Conservation (phyloP, 2,888 invertebrate species). For the Dolichomitus sp. region DNA sequence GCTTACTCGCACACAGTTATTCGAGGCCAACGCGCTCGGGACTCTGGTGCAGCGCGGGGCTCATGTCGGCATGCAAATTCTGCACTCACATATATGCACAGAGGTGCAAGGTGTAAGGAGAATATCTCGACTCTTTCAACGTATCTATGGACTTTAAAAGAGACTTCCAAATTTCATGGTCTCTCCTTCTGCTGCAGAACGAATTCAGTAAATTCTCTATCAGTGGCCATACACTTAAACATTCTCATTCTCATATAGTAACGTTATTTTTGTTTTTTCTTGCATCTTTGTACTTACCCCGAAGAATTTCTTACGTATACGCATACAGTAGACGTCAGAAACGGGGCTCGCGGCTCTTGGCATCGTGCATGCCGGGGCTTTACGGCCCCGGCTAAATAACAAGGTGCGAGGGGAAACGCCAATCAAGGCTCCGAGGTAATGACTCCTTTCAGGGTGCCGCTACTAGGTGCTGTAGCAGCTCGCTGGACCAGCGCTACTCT, state of each 20-base stretch:
- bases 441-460: conserved; percentile 72
- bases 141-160: conserved; percentile 20
- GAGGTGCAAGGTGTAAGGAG: not conserved
- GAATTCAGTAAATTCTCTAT: conserved; percentile 36
- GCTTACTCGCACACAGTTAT: conserved; percentile 79
- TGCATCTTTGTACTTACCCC: not conserved
- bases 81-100: conserved; percentile 1
- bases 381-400: conserved; percentile 71
- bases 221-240: not conserved
- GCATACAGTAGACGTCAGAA: conserved; percentile 10
- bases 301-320: conserved; percentile 17
- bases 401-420: conserved; percentile 76
- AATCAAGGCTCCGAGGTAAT: conserved; percentile 72
- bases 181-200: not conserved
- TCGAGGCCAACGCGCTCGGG: conserved; percentile 76
- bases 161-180: conserved; percentile 35
- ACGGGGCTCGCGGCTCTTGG: conserved; percentile 18
- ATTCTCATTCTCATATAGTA: conserved; percentile 19
- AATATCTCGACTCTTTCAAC: not conserved
- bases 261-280: not conserved
- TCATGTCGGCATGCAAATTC: conserved; percentile 19
- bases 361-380: conserved; percentile 47
- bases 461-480: conserved; percentile 57
- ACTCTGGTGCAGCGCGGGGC: conserved; percentile 57
- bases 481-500: conserved; percentile 51